A percentile compares a stretch with the other conserved stretches of the same genome.
phyloP scores from a whole-genome alignment of 1,140 invertebrate genomes.

The Branchinecta lynchi region DNA sequence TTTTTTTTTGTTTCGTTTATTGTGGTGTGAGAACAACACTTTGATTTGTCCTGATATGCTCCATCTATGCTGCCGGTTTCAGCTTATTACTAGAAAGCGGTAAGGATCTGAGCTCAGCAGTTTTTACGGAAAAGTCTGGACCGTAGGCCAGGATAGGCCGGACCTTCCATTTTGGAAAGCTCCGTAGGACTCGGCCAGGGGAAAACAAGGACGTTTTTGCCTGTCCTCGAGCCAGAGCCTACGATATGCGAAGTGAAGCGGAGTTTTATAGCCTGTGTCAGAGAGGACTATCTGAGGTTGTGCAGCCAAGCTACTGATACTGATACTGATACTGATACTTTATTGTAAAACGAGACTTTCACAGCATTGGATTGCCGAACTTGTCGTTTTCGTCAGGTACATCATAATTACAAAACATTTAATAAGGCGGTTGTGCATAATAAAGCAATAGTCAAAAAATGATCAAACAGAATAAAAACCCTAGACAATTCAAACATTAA shows the following conservation, averaged over 20 bases:
- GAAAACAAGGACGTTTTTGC: not conserved
- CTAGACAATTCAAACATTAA: too few relatives aligned
- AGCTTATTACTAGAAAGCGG: conserved; percentile 6
- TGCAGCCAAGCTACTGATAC: not conserved
- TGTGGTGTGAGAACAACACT: conserved; percentile 5
- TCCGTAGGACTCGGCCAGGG: not conserved
- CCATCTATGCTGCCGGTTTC: not conserved
- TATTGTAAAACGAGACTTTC: too few relatives aligned
- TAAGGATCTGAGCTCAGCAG: not conserved
- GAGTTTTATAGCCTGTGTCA: conserved; percentile 8
- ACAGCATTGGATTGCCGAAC: too few relatives aligned
- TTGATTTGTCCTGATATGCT: not conserved
- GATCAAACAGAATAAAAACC: too few relatives aligned
- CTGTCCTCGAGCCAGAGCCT: too few relatives aligned
- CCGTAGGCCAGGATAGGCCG: not conserved
- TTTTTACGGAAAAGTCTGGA: conserved; percentile 6
- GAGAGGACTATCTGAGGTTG: conserved; percentile 9
- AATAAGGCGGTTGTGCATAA: too few relatives aligned
- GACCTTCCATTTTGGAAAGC: conserved; percentile 6
- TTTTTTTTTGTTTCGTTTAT: too few relatives aligned
- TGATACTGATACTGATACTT: too few relatives aligned
- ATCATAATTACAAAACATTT: too few relatives aligned
- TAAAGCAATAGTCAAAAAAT: too few relatives aligned
- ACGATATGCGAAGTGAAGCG: too few relatives aligned
- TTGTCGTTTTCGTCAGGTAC: too few relatives aligned